Base-by-base conservation (phyloP, 2,797 vertebrate species). In the Ptychadena robeensis region DNA sequence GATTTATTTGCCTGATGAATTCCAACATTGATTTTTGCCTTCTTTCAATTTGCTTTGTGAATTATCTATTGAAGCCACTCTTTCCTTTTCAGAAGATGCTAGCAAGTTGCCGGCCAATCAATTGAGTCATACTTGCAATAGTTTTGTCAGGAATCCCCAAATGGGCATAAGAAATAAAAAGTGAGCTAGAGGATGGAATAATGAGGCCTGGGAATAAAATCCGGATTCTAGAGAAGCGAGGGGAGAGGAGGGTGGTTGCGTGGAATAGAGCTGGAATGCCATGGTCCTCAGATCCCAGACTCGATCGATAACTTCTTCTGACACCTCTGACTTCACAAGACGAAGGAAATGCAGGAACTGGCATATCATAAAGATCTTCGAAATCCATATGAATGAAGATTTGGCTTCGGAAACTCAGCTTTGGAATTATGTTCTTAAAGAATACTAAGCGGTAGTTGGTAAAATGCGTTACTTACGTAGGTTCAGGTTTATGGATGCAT, bases 61-160 rank as follows among this genome's bases (percentile, higher is more conserved):
- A 92, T 93, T 90, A 92, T 93, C 90, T 89, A 92, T 89, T 70
- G 28, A 72, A 85, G 87, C 89, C 82, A 87, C 84, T 89, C 82
- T 90, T 83, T 83, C 85, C 88, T 87, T 74, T 89, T 87, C 8
- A 48, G 14, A 76, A 88, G 86, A 88, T 87, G 86, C 5, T 59
- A 78, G 81, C 71, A 87, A 86, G 85, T 71, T 90, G 48, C 87
- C 88, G 86, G 86, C 65, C 82, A 87, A 92, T 92, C 91, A 92
- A 89, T 92, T 87, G 90, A 91, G 91, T 86, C 81, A 85, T 85
- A 85, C 78, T 82, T 86, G 89, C 90, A 88, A 87, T 87, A 90
- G 90, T 91, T 92, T 92, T 90, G 89, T 89, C 88, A 86, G 90
- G 89, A 90, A 91, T 91, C 88, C 91, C 91, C 90, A 87, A 82